Percentiles rank a stretch among this genome's conserved stretches.
These are phyloP conservation scores for Orientallactaga bullata DNA, from an alignment of 2,113 vertebrate species.

Conservation along the genomic window DNA sequence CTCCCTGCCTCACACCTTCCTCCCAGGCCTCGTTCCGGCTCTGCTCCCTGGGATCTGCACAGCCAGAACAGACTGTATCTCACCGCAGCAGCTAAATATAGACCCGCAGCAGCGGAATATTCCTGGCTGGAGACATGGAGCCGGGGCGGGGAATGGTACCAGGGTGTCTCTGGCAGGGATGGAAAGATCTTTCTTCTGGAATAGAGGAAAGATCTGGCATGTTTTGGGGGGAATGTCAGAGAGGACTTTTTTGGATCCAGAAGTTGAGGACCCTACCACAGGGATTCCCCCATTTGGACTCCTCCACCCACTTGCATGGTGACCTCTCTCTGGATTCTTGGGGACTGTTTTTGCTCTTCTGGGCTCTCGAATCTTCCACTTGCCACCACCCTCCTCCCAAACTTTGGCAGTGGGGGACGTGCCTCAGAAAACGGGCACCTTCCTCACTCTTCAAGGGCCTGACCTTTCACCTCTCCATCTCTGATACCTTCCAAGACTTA, in stretches of 20 bases:
- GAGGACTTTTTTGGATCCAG: not conserved
- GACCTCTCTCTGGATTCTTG: not conserved
- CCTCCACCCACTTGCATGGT: not conserved
- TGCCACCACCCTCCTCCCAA: not conserved
- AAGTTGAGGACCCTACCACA: not conserved
- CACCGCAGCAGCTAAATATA: constrained; percentile 80
- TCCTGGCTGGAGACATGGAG: constrained; percentile 76
- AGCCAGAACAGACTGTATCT: constrained; percentile 83
- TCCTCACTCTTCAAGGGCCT: not conserved
- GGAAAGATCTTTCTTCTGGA: no score
- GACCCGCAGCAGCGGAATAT: constrained; percentile 68
- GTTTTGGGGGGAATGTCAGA: not conserved
- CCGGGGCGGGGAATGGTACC: constrained; percentile 68
- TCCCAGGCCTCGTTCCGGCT: constrained; percentile 70
- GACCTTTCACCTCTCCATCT: not conserved
- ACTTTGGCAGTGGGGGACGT: not conserved
- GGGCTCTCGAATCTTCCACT: not conserved
- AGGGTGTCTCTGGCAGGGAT: constrained; percentile 14
- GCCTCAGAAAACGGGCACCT: not conserved
- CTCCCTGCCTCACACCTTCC: constrained; percentile 78
- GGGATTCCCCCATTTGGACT: not conserved
- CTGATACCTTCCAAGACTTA: not conserved
- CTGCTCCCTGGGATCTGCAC: constrained; percentile 80
- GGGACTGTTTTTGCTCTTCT: not conserved
- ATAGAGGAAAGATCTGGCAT: not conserved